Evolutionary conservation across 2,888 invertebrate species (phyloP), one percentile per base, ranked within the genome.

Genomic region (Dendrolimus houi): DNA sequence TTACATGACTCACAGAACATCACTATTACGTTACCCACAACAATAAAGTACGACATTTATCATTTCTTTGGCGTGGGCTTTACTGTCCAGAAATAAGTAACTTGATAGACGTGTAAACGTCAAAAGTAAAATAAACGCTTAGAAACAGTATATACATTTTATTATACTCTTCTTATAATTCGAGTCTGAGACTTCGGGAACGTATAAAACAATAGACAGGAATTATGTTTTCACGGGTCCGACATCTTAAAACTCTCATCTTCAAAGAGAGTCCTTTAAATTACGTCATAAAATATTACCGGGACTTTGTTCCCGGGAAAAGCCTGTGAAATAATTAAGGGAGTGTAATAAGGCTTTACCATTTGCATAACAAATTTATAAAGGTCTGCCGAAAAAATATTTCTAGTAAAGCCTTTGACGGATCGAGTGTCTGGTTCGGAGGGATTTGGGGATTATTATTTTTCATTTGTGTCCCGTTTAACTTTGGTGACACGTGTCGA

Each of bases 281-380:
- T 83, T 82, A 79, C 78, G 70, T 76, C 76, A 78, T 85, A 79
- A 84, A 85, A 83, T 83, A 85, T 84, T 79, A 81, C 79, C 69
- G 71, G 65, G 79, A 72, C 77, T 79, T 81, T 74, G 74, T 75
- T 77, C 74, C 75, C 68, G 71, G 72, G 69, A 74, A 74, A 81
- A 78, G 79, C 75, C 74, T 79, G 76, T 72, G 79, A 83, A 85
- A 86, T 85, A 85, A 85, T 85, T 84, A 85, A 83, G 79, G 80
- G 78, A 83, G 79, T 81, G 82, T 85, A 84, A 83, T 85, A 85
- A 83, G 80, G 77, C 71, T 79, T 81, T 79, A 72, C 74, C 78
- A 83, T 85, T 85, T 83, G 80, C 83, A 85, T 85, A 83, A 81
- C 79, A 82, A 85, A 84, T 83, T 83, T 74, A 72, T 70, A 72